These are phyloP conservation scores for Drosophila subquinaria DNA, from an alignment of 2,888 invertebrate species.

Conservation along the genomic window DNA sequence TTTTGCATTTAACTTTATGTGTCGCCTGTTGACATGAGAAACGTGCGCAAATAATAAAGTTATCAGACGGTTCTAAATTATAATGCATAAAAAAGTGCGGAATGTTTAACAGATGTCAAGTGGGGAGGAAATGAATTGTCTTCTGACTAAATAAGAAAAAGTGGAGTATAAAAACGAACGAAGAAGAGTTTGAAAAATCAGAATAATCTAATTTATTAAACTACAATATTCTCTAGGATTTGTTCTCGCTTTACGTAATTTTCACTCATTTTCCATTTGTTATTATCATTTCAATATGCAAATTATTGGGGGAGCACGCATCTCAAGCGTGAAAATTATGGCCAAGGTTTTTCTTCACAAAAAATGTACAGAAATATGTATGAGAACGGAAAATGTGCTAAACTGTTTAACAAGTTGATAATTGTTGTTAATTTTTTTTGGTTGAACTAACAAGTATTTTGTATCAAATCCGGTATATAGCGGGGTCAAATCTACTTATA, in stretches of 20 bases:
- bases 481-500: neutral
- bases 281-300: conserved; percentile 18
- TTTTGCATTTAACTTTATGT: conserved; percentile 64
- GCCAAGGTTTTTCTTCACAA: conserved; percentile 56
- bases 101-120: conserved; percentile 23
- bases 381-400: conserved; percentile 27
- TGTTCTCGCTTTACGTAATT: conserved; percentile 3
- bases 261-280: conserved; percentile 15
- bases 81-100: conserved; percentile 28
- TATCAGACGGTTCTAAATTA: conserved; percentile 46
- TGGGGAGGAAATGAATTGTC: neutral
- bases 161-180: neutral
- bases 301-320: conserved; percentile 33
- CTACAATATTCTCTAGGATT: neutral
- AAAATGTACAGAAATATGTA: conserved; percentile 8
- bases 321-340: conserved; percentile 42
- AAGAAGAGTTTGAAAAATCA: neutral
- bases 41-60: conserved; percentile 65
- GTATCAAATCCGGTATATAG: conserved; percentile 35
- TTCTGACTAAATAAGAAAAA: neutral
- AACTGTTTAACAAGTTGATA: conserved; percentile 22
- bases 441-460: conserved; percentile 2
- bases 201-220: neutral
- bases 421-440: conserved; percentile 60
- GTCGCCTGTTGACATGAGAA: conserved; percentile 50